Evolutionary conservation across 2,888 invertebrate species (phyloP), one percentile per base, ranked within the genome.

Genomic region (Atethmia centrago): DNA sequence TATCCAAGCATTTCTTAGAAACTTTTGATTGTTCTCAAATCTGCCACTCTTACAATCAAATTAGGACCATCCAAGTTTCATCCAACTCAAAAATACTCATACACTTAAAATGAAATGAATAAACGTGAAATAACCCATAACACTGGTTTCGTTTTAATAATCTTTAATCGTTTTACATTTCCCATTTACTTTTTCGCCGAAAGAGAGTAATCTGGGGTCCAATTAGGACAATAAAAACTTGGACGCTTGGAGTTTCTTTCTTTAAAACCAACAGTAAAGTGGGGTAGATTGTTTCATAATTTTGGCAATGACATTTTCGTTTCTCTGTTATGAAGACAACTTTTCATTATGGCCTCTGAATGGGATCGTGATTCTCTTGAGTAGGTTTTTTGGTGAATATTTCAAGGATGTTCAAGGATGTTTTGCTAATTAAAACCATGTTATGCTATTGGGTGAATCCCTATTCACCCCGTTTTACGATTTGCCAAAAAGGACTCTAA

Each of bases 191-290:
- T 72, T 71, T 73, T 19, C 42, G 25, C 1, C 14, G 16, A 61
- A 64, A 42, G 36, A 55, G 40, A 71, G 72, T 70, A 80, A 80
- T 83, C 63, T 71, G 73, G 47, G 71, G 61, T 74, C 56, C 72
- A 77, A 80, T 84, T 80, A 83, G 69, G 71, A 70, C 66, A 77
- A 76, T 69, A 71, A 77, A 71, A 85, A 77, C 59, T 83, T 80
- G 67, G 55, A 45, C 76, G 74, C 58, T 79, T 51, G 25, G 65
- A 79, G 47, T 75, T 83, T 82, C 40, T 45, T 71, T 61, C 64
- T 80, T 74, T 68, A 49, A 49, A 45, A 40, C n/a, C 53, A 56
- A 28, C 61, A 61, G 42, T 71, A 58, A 80, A 83, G 59, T 76
- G 71, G 61, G 68, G 65, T 61, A 68, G 76, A 85, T 74, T 80